Base-by-base conservation (phyloP, 2,113 vertebrate genomes). In the Campylorhamphus procurvoides region DNA sequence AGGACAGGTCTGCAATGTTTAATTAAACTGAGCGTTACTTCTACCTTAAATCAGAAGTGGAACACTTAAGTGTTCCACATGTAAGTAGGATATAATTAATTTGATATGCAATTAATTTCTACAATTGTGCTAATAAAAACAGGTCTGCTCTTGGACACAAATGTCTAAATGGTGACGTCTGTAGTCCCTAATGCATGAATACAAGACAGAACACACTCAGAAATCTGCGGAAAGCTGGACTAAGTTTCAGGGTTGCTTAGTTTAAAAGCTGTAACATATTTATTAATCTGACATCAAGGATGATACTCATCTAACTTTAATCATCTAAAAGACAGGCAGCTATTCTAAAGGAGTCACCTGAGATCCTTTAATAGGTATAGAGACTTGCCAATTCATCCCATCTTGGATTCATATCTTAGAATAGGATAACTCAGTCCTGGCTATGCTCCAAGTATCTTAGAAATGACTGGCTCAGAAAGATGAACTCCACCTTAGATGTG, bases 1-100 rank as follows among this genome's bases (percentile, higher is more conserved):
- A 49, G 64, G 42, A 62, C 14, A 71, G 52, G n/a, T 78, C 28
- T 53, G 64, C 56, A 92, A 46, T 53, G 14, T 49, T 92, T 93
- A 89, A 94, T 90, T 86, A 93, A 95, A 93, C 52, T 25, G 6
- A 92, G 49, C 15, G 60, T 53, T 53, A 78, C 37, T 73, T 89
- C 44, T 73, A n/a, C 58, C 53, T 93, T 84, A 86, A 73, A 74
- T 85, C 47, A 76, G 74, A 88, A 74, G 80, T 2, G 3, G 31
- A 84, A 64, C 31, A 39, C 24, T 1, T 17, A 88, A 52, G 50
- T 28, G 50, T 27, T 52, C 50, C 27, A 52, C 25, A 16, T 28
- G 25, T 28, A 27, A 52, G 50, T 16, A 89, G 62, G n/a, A 89
- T 94, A 90, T 60, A 78, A 88, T 92, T 85, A 64, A 64, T 93